Evolutionary conservation across 2,888 invertebrate genomes (phyloP), one percentile per base, ranked within the genome.

Genomic region (Bhutanitis thaidina): DNA sequence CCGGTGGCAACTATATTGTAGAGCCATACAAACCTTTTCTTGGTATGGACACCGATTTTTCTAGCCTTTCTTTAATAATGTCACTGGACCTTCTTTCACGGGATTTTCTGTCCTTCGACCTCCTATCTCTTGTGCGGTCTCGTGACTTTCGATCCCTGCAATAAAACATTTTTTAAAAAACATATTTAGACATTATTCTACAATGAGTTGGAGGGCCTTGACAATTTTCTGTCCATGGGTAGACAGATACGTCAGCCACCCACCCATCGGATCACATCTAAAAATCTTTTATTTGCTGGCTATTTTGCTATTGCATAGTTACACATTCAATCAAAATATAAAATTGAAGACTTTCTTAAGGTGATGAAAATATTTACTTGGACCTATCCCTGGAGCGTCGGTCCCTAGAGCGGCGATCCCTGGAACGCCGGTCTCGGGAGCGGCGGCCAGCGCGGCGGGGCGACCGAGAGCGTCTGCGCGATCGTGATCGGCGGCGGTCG

Each of bases 71-170:
- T 57, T 89, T 88, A 55, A 87, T 87, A 8, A 88, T 59, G 53
- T 90, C 89, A 55, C 81, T 86, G 43, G 86, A 88, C 48, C 86
- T 77, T 52, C 87, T 77, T 2, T 88, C 86, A 13, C 91, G 86
- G 54, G 90, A 90, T 56, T 89, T 90, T 50, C 86, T 77, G 35
- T 91, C 91, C 36, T 81, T 77, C 3, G 87, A 85, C 58, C 80
- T 74, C 52, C 78, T 77, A 16, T 84, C 84, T 59, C 65, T 58
- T 8, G 64, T 64, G 14, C 89, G 82, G 56, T 86, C 91, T 62
- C 80, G 85, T 52, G 89, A 90, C 69, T 72, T 82, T 62, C 71
- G 88, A 64, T 83, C 90, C 77, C 82, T 84, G 57, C 53, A 50
- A 2, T 2, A 20, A 20, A 20, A 20, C 20, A 20, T 3, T 20